These are phyloP conservation scores for Pao palembangensis DNA, from an alignment of 2,113 vertebrate species.

Conservation along the genomic window DNA sequence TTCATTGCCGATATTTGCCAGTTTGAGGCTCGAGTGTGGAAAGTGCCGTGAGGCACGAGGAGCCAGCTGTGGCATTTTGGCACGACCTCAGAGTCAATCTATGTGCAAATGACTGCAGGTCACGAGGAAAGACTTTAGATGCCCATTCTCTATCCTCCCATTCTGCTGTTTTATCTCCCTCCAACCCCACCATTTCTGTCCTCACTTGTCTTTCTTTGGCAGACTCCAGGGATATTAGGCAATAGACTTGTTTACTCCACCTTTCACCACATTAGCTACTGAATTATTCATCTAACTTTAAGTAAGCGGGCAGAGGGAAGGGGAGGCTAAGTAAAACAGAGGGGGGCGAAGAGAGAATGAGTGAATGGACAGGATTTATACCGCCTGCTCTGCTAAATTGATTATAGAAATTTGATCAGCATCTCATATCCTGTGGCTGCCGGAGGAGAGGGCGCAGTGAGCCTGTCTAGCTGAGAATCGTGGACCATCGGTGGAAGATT, in stretches of 20 bases:
- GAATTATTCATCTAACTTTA: constrained; percentile 81
- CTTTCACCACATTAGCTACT: constrained; percentile 79
- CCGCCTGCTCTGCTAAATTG: constrained; percentile 74
- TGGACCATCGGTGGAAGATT: constrained; percentile 49
- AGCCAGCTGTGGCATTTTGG: constrained; percentile 61
- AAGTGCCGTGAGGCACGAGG: constrained; percentile 29
- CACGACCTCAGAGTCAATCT: constrained; percentile 70
- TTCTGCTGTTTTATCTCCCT: constrained; percentile 56
- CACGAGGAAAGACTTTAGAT: constrained; percentile 60
- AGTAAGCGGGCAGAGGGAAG: constrained; percentile 59
- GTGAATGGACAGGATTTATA: constrained; percentile 73
- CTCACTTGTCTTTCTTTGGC: constrained; percentile 57
- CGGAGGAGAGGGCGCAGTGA: constrained; percentile 48
- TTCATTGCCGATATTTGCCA: constrained; percentile 64
- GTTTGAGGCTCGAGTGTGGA: constrained; percentile 41
- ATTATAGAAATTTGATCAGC: constrained; percentile 77
- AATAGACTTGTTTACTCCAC: constrained; percentile 83
- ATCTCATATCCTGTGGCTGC: constrained; percentile 68
- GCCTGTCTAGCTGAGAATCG: constrained; percentile 65
- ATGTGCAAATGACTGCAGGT: constrained; percentile 75
- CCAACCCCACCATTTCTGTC: constrained; percentile 28
- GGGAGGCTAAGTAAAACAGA: constrained; percentile 33
- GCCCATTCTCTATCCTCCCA: constrained; percentile 53
- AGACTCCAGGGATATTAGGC: constrained; percentile 78
- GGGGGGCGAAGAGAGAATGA: constrained; percentile 42